These are phyloP conservation scores for Theocolax elegans DNA, from an alignment of 1,140 invertebrate genomes.

Conservation along the genomic window DNA sequence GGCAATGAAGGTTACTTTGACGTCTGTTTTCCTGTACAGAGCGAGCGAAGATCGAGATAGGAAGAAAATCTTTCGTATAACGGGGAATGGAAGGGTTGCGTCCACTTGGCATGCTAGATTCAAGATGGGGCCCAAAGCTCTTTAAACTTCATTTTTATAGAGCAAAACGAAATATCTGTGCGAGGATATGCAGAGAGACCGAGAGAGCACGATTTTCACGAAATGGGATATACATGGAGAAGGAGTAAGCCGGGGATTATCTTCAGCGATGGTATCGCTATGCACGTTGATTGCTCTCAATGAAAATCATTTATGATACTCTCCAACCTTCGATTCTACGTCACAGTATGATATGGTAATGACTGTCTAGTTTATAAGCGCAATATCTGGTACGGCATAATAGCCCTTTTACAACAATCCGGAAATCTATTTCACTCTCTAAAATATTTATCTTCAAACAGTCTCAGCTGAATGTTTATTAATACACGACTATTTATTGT, in stretches of 20 bases:
- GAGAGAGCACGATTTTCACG: not conserved
- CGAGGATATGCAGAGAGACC: not conserved
- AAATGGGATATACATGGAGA: not conserved
- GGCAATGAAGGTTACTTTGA: constrained; percentile 9
- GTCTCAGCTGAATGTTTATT: too few relatives aligned
- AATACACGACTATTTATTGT: too few relatives aligned
- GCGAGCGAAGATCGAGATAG: not conserved
- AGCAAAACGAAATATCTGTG: not conserved
- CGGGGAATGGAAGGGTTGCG: not conserved
- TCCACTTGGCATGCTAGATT: not conserved
- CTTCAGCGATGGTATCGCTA: not conserved
- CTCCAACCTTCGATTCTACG: too few relatives aligned
- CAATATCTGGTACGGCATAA: too few relatives aligned
- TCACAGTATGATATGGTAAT: too few relatives aligned
- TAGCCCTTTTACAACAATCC: too few relatives aligned
- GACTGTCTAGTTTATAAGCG: too few relatives aligned
- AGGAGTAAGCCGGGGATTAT: not conserved
- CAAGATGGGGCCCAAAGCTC: not conserved
- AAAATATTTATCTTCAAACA: too few relatives aligned
- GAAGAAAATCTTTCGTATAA: constrained; percentile 7
- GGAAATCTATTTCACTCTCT: too few relatives aligned
- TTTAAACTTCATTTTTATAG: constrained; percentile 34
- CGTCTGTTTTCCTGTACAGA: not conserved
- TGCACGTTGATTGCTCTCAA: not conserved
- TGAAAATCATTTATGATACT: not conserved